phyloP scores from a whole-genome alignment of 2,888 invertebrate genomes.

The Tachystola acroxantha region DNA sequence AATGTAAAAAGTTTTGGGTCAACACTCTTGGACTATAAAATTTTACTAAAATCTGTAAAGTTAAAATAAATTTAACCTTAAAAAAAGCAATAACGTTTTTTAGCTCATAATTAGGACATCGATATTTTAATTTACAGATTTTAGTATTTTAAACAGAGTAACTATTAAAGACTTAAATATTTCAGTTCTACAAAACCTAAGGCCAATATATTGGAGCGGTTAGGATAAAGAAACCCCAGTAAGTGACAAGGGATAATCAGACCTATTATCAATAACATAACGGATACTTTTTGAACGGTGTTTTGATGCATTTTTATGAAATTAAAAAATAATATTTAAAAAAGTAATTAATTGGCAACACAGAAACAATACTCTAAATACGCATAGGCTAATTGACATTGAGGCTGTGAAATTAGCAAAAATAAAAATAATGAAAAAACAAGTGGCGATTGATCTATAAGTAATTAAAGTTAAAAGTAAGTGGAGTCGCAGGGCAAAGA shows the following conservation, averaged over 20 bases:
- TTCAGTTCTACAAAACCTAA: conserved; percentile 39
- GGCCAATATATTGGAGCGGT: conserved; percentile 33
- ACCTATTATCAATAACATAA: conserved; percentile 69
- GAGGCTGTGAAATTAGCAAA: conserved; percentile 79
- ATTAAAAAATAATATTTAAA: conserved; percentile 33
- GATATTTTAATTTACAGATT: not conserved
- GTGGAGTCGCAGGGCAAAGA: conserved; percentile 53
- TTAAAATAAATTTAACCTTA: not conserved
- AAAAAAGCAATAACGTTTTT: not conserved
- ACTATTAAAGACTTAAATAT: conserved; percentile 6
- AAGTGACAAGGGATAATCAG: conserved; percentile 63
- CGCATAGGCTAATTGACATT: conserved; percentile 78
- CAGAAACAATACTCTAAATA: conserved; percentile 76
- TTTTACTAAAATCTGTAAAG: conserved; percentile 2
- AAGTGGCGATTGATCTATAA: conserved; percentile 65
- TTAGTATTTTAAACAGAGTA: not conserved
- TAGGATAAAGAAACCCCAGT: conserved; percentile 54
- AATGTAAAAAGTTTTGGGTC: conserved; percentile 1
- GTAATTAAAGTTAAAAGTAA: conserved; percentile 53
- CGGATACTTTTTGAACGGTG: conserved; percentile 74
- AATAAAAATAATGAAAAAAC: conserved; percentile 55
- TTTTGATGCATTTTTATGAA: conserved; percentile 75
- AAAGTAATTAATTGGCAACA: conserved; percentile 70
- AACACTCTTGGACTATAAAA: conserved; percentile 7
- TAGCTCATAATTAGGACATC: not conserved